Evolutionary conservation across 2,113 vertebrate species (phyloP).

Genomic region (Ia io): DNA sequence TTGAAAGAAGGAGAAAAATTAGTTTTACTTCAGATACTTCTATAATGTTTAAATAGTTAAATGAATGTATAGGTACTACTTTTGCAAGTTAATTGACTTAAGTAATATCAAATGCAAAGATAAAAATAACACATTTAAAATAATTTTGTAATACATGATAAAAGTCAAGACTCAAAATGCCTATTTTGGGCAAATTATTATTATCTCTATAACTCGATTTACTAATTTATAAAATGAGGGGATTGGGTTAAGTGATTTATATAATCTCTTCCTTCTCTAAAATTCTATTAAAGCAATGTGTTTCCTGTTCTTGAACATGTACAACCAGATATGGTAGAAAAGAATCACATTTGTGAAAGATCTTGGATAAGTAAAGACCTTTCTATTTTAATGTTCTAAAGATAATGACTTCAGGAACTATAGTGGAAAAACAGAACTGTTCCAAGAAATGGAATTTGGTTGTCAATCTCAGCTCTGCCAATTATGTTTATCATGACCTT

Average conservation of each 20-base stretch:
- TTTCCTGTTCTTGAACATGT: conserved; percentile 22
- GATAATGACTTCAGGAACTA: background rate
- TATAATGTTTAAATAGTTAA: background rate
- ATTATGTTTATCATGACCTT: background rate
- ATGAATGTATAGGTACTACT: background rate
- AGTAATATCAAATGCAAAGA: background rate
- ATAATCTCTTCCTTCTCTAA: background rate
- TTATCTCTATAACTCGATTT: background rate
- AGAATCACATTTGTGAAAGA: background rate
- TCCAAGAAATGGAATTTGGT: background rate
- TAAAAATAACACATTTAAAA: background rate
- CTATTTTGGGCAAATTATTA: background rate
- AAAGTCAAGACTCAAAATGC: background rate
- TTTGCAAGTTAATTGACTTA: background rate
- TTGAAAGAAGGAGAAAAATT: background rate
- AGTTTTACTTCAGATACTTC: background rate
- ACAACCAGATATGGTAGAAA: background rate
- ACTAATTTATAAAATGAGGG: background rate
- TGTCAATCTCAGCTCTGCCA: background rate
- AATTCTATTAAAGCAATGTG: background rate
- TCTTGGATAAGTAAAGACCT: background rate
- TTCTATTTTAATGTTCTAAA: background rate
- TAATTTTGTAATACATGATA: background rate
- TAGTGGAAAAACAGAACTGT: background rate
- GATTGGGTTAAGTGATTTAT: background rate